Conservation (phyloP, 2,888 invertebrate species). For the Leucophenga maculata region DNA sequence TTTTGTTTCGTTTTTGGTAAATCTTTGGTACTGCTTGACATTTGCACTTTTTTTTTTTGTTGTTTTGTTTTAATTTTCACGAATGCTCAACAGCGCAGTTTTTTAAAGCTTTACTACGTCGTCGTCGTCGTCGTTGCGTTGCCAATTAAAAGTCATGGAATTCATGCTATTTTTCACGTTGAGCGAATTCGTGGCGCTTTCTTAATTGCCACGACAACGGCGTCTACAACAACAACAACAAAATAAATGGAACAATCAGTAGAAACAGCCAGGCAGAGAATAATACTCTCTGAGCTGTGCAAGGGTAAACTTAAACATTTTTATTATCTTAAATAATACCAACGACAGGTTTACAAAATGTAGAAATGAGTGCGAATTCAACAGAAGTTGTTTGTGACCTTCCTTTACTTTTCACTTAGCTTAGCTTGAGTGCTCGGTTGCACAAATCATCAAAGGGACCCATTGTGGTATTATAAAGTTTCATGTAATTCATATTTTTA, state of each 20-base stretch:
- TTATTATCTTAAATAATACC: no score
- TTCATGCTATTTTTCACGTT: constrained; percentile 19
- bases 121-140: neutral
- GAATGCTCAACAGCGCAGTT: no score
- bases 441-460: no score
- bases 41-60: neutral
- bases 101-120: neutral
- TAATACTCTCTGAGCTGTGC: neutral
- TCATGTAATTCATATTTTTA: no score
- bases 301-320: neutral
- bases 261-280: no score
- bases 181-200: neutral
- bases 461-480: no score
- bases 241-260: neutral
- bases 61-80: constrained; percentile 6
- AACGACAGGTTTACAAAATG: no score
- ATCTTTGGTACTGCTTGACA: neutral
- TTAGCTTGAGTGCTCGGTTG: no score
- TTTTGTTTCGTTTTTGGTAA: neutral
- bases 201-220: constrained; percentile 18
- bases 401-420: no score
- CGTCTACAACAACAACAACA: constrained; percentile 1
- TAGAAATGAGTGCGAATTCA: no score
- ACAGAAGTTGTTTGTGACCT: no score
- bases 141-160: constrained; percentile 22